Evolutionary conservation across 2,797 vertebrate species (phyloP).

Genomic region (Xenentodon cancila): DNA sequence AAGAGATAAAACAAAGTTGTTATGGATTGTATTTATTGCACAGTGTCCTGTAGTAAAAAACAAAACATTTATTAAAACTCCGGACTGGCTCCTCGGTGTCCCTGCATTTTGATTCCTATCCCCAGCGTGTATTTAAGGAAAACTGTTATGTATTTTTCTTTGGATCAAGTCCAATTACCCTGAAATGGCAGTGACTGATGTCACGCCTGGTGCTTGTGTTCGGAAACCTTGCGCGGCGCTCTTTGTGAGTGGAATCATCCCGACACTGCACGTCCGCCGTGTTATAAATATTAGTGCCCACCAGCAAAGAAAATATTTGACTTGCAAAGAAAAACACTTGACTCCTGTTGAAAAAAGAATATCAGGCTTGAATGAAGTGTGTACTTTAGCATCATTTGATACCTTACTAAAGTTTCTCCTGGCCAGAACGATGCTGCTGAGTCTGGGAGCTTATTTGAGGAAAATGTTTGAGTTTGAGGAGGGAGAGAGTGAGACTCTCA

Average conservation of each 20-base stretch:
- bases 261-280: constrained; percentile 32
- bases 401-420: constrained; percentile 66
- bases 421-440: constrained; percentile 42
- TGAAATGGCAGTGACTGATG: neutral
- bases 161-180: neutral
- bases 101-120: too few species aligned
- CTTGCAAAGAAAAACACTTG: constrained; percentile 68
- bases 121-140: neutral
- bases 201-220: constrained; percentile 3
- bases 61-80: neutral
- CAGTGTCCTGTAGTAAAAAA: neutral
- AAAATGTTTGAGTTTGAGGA: constrained; percentile 64
- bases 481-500: constrained; percentile 35
- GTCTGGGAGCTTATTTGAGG: constrained; percentile 56
- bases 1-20: too few species aligned
- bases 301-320: constrained; percentile 71
- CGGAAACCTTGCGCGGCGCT: neutral
- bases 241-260: constrained; percentile 37
- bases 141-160: constrained; percentile 8
- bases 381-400: constrained; percentile 67
- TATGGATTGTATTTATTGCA: too few species aligned
- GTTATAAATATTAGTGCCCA: constrained; percentile 68
- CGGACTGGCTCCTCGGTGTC: neutral
- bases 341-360: constrained; percentile 57
- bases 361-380: constrained; percentile 64